Evolutionary conservation across 2,797 vertebrate genomes (phyloP).

Genomic region (Thunnus albacares): DNA sequence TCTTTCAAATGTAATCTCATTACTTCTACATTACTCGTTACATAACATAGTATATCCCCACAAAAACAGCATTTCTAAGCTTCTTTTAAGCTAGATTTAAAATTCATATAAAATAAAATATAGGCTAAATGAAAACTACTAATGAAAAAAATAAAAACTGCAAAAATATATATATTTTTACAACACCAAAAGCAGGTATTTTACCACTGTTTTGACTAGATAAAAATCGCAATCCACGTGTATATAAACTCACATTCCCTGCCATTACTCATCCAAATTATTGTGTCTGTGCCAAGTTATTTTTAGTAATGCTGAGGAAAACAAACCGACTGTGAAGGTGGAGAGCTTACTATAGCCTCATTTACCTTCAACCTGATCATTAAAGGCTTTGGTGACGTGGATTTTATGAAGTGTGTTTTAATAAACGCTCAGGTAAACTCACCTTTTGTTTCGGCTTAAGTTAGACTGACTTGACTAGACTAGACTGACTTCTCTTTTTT

Average conservation of each 20-base stretch:
- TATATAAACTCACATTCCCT: constrained; percentile 26
- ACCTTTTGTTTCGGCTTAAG: not conserved
- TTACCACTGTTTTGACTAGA: constrained; percentile 1
- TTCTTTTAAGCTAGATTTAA: not conserved
- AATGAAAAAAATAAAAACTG: not conserved
- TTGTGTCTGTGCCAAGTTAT: constrained; percentile 8
- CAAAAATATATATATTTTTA: not conserved
- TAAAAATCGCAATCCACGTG: not conserved
- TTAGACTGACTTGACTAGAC: no score
- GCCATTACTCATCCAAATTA: constrained; percentile 5
- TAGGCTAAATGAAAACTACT: not conserved
- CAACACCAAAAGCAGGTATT: not conserved
- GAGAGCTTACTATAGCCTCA: not conserved
- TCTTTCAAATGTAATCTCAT: constrained; percentile 35
- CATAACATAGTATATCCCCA: no score
- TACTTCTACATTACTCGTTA: not conserved
- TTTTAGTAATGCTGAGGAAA: constrained; percentile 7
- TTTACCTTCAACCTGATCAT: constrained; percentile 5
- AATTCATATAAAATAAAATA: not conserved
- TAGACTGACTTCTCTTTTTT: not conserved
- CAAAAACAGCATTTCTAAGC: not conserved
- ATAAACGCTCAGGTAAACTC: not conserved
- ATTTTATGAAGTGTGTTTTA: not conserved
- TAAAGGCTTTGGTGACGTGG: not conserved
- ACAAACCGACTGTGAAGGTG: not conserved